These are phyloP conservation scores for Pteruthius melanotis DNA, from an alignment of 2,113 vertebrate species.

Conservation along the genomic window DNA sequence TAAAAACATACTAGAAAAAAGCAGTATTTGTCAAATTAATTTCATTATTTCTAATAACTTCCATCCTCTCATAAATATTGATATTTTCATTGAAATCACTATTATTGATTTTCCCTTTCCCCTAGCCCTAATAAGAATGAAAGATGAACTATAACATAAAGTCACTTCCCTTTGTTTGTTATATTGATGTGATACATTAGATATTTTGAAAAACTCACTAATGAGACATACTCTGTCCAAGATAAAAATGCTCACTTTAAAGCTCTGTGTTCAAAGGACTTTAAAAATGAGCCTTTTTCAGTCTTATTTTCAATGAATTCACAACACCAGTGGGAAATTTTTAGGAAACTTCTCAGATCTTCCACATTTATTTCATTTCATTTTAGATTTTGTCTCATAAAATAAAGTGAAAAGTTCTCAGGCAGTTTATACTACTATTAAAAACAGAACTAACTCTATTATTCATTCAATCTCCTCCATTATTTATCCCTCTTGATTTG, in stretches of 20 bases:
- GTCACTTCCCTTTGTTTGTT: not conserved
- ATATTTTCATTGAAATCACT: not conserved
- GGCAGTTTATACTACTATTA: slow-evolving; percentile 7
- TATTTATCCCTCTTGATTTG: slow-evolving; percentile 36
- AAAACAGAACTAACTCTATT: slow-evolving; percentile 38
- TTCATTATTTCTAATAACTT: not conserved
- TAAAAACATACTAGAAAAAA: not conserved
- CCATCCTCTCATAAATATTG: not conserved
- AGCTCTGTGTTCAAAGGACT: not conserved
- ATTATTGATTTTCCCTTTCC: not conserved
- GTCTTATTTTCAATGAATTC: not conserved
- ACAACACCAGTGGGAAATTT: not conserved
- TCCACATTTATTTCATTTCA: not conserved
- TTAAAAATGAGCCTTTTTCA: not conserved
- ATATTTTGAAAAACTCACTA: not conserved
- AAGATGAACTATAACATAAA: not conserved
- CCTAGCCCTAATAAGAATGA: not conserved
- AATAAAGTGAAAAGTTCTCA: not conserved
- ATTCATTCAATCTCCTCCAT: slow-evolving; percentile 15
- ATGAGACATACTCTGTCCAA: not conserved
- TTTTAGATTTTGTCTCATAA: not conserved
- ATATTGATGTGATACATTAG: not conserved
- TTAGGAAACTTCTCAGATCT: not conserved
- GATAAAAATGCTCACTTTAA: not conserved
- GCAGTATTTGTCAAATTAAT: not conserved